A percentile compares a stretch with the other conserved stretches of the same genome.
Evolutionary conservation across 2,113 vertebrate species (phyloP).

Genomic region (Hypanus sabinus): DNA sequence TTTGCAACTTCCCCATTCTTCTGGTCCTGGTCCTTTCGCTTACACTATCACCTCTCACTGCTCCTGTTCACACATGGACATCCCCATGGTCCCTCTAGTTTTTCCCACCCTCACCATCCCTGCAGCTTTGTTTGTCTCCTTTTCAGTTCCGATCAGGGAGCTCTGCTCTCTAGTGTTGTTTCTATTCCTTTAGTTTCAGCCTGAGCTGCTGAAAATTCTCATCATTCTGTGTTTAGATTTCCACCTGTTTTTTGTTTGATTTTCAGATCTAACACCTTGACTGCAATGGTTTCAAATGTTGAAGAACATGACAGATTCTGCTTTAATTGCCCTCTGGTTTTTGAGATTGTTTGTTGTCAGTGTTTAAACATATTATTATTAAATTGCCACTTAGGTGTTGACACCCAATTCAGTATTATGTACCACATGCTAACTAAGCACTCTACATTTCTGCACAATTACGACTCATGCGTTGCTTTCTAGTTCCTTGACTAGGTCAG

Average conservation of each 20-base stretch:
- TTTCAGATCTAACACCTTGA: not conserved
- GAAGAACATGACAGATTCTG: not conserved
- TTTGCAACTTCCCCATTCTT: too few relatives aligned
- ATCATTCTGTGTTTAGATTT: too few relatives aligned
- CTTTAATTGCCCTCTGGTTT: not conserved
- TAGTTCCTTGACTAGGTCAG: not conserved
- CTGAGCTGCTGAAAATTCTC: too few relatives aligned
- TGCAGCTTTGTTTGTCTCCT: too few relatives aligned
- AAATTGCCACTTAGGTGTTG: not conserved
- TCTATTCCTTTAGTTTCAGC: too few relatives aligned
- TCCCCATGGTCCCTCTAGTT: too few relatives aligned
- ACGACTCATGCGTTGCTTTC: not conserved
- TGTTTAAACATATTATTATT: slow-evolving; percentile 2
- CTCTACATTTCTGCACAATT: not conserved
- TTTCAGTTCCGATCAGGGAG: too few relatives aligned
- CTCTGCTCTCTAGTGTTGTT: too few relatives aligned
- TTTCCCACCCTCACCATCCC: too few relatives aligned
- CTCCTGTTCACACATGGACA: too few relatives aligned
- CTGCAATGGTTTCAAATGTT: not conserved
- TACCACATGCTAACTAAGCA: not conserved
- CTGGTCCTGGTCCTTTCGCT: too few relatives aligned
- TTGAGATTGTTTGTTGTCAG: not conserved
- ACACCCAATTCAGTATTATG: not conserved
- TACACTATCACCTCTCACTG: too few relatives aligned
- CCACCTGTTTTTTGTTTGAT: not conserved